Evolutionary conservation across 1,140 invertebrate species (phyloP), one percentile per base, ranked within the genome.

Genomic region (Aphis craccivora): DNA sequence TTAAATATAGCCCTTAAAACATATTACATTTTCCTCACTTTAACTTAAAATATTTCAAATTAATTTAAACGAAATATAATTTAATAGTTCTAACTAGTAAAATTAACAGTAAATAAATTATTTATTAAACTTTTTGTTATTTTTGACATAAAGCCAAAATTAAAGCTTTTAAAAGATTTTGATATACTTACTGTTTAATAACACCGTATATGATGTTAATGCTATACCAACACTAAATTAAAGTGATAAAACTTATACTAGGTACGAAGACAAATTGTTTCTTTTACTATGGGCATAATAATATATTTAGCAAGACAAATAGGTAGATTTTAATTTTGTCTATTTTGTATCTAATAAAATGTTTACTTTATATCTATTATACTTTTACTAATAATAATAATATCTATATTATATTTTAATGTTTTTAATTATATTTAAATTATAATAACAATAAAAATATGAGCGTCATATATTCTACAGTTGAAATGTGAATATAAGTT

Each of bases 241-340:
- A 76, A 76, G 30, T n/a, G 60, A 76, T 76, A 76, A 76, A 76
- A n/a, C 30, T 76, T 76, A 76, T n/a, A 76, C n/a, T 76, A n/a
- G 30, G 30, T 76, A 76, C n/a, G 30, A 35, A n/a, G 60, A 76
- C 30, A 76, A 76, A 76, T 76, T 35, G 30, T n/a, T 76, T n/a
- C 30, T n/a, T 67, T 30, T 18, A 18, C 60, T 14, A n/a, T 18
- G 30, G 14, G 1, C 60, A n/a, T n/a, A n/a, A 14, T n/a, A n/a
- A 76, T 76, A 4, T n/a, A n/a, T 14, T 76, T 76, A n/a, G 30
- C n/a, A 76, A n/a, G n/a, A 76, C 60, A n/a, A 76, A n/a, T n/a
- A n/a, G 5, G n/a, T 35, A n/a, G 14, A 18, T 76, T 76, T 14
- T 76, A 76, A 30, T n/a, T 76, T 76, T 76, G 14, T n/a, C 0